Conservation (phyloP, 2,113 vertebrate genomes). For the Xerus inauris region DNA sequence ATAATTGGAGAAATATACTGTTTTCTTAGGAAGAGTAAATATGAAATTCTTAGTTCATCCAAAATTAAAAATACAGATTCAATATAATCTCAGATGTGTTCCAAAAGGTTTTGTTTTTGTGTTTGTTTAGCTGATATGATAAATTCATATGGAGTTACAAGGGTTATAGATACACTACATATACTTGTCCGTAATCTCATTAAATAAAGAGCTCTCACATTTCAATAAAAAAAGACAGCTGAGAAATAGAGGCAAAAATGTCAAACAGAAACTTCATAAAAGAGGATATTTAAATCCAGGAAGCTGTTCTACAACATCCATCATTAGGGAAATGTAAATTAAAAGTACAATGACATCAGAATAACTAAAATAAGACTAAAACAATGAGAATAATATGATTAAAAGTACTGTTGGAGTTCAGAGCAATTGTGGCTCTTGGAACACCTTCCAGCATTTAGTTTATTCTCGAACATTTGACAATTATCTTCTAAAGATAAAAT, state of each 20-base stretch:
- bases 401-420: background rate
- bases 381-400: background rate
- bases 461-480: background rate
- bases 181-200: background rate
- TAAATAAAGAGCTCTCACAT: background rate
- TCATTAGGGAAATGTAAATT: constrained; percentile 8
- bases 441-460: background rate
- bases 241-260: background rate
- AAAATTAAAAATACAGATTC: background rate
- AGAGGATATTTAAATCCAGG: background rate
- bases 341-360: background rate
- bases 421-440: background rate
- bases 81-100: background rate
- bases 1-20: background rate
- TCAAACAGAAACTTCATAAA: background rate
- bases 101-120: background rate
- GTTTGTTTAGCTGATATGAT: background rate
- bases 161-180: background rate
- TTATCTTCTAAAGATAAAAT: background rate
- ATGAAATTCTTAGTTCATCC: background rate
- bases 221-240: background rate
- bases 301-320: background rate
- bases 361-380: background rate
- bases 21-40: background rate
- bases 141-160: background rate